Base-by-base conservation (phyloP, 2,888 invertebrate species). In the Embidobia sp. region DNA sequence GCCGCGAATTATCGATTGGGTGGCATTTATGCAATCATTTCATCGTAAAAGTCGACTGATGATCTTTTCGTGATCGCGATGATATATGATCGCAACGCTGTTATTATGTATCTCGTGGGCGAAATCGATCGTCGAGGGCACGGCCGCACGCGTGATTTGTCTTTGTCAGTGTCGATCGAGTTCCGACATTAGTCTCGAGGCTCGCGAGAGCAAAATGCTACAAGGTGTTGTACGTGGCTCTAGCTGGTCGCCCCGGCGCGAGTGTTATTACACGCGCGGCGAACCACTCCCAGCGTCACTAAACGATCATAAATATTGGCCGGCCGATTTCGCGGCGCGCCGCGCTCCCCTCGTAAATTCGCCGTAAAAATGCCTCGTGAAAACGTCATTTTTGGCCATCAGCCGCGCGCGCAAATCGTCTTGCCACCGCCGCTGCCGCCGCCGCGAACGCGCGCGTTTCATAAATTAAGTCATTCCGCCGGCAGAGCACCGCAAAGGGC, bases 271-370 rank as follows among this genome's bases (percentile, higher is more conserved):
- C 78, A 80, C 70, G 80, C 75, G 80, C 77, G 78, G 80, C 78
- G 61, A 83, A 85, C 85, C 85, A 83, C 85, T 84, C 83, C 85
- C 82, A 79, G 82, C 79, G 78, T 80, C 81, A 79, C 84, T 84
- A 84, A 85, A 82, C 84, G 83, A 78, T 79, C 85, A 82, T 85
- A 85, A 85, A 85, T 84, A 84, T 85, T n/a, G 81, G 10, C n/a
- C 55, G 49, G 37, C 51, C 66, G 64, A 70, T 64, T 61, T 40
- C 35, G 55, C 70, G 69, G 49, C 13, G 57, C 22, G 22, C 42
- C 10, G 31, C 29, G 33, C 80, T 75, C 79, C 78, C 80, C 81
- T 80, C 78, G 78, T 80, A 79, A 80, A 83, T 76, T 48, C 75
- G 77, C 79, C 69, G 63, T 70, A 78, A 77, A 73, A 70, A 74